Percentiles rank a stretch among this genome's conserved stretches.
These are phyloP conservation scores for Columba guinea DNA, from an alignment of 2,797 vertebrate species.

Conservation along the genomic window DNA sequence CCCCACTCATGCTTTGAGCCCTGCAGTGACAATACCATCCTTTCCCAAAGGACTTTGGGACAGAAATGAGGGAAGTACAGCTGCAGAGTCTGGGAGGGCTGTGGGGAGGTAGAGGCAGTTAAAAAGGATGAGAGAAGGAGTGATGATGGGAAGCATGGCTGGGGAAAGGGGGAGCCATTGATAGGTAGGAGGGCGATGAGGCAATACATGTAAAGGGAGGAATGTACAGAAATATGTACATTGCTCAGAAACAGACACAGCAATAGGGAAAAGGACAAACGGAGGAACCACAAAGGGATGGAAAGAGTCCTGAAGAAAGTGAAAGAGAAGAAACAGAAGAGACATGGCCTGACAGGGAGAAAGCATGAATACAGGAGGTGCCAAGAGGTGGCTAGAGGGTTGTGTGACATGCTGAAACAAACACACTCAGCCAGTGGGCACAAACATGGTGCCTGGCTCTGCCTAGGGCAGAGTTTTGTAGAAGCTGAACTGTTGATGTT, in stretches of 20 bases:
- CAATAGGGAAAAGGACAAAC: not conserved
- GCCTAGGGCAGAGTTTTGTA: not conserved
- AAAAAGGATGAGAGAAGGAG: not conserved
- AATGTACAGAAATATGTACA: rapidly evolving
- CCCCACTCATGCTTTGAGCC: not conserved
- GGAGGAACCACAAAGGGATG: not conserved
- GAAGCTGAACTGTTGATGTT: not conserved
- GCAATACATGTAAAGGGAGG: not conserved
- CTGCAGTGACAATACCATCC: not conserved
- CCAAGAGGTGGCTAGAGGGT: not conserved
- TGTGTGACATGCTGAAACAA: not conserved
- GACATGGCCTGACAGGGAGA: not conserved
- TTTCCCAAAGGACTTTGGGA: not conserved
- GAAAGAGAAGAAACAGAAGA: not conserved
- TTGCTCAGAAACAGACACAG: not conserved
- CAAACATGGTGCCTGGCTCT: not conserved
- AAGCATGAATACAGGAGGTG: not conserved
- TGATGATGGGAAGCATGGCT: not conserved
- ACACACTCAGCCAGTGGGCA: not conserved
- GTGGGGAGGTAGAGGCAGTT: not conserved
- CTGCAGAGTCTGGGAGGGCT: not conserved
- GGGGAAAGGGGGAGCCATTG: not conserved
- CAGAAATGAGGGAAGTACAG: not conserved
- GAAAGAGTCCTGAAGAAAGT: not conserved
- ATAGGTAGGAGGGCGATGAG: not conserved